Conservation (phyloP, 2,888 invertebrate species). For the Andrena hattorfiana region DNA sequence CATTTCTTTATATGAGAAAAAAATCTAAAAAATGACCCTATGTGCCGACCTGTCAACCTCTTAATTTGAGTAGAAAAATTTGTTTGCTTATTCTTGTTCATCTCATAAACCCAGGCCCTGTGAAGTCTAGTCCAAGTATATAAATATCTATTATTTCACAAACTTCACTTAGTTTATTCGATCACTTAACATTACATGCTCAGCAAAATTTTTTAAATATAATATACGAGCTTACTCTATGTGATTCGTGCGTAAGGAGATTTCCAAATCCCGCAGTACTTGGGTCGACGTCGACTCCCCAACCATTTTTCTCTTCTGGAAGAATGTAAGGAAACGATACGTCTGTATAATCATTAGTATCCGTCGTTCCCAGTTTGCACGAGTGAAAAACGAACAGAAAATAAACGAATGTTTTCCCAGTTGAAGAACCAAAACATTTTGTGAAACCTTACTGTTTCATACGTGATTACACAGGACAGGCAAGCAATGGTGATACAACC, state of each 20-base stretch:
- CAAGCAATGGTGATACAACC: background rate
- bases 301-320: constrained; percentile 98
- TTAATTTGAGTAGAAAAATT: too few species aligned
- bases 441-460: background rate
- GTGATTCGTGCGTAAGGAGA: constrained; percentile 98
- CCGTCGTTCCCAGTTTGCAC: constrained; percentile 56
- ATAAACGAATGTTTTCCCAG: constrained; percentile 35
- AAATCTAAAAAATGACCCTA: too few species aligned
- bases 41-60: too few species aligned
- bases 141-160: too few species aligned
- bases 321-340: constrained; percentile 86
- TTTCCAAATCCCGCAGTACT: constrained; percentile 98
- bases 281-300: constrained; percentile 99
- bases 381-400: constrained; percentile 51
- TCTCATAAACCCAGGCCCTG: too few species aligned
- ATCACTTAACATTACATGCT: background rate
- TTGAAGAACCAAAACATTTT: constrained; percentile 11
- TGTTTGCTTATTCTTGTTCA: too few species aligned
- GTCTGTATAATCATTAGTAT: constrained; percentile 82
- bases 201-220: background rate
- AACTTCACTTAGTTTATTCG: background rate
- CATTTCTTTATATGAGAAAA: too few species aligned
- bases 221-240: constrained; percentile 92
- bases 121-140: too few species aligned
- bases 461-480: background rate